Base-by-base conservation (phyloP, 1,140 invertebrate genomes). In the Papilio helenus region DNA sequence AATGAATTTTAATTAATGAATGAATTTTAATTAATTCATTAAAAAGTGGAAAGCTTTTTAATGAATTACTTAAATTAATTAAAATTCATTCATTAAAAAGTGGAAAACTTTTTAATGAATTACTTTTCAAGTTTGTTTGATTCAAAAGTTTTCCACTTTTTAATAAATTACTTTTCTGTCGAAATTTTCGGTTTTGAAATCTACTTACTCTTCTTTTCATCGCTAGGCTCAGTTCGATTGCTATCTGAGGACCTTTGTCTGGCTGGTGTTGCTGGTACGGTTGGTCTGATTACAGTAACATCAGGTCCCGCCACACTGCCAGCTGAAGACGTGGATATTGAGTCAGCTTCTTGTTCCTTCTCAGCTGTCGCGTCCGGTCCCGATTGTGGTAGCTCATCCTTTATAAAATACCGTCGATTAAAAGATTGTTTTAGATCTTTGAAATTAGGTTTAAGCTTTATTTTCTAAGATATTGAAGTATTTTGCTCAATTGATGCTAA, bases 171-270 rank as follows among this genome's bases (percentile, higher is more conserved):
- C 7, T 8, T 39, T 39, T 39, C 7, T 39, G 34, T 39, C 34
- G 4, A 8, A 39, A 39, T 39, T 20, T 61, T 20, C 55, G 29
- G 20, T 26, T 26, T 39, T 39, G 1, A 18, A 39, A 76, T 49
- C 4, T 0, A 55, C 20, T 49, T 78, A 93, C 92, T 90, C 92
- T 93, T 94, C 84, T 92, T 94, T 14, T 94, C 93, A 72, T 94
- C 93, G 76, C 92, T 94, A 7, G 92, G 93, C 79, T 94, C 93
- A 46, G 93, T 94, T 72, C 89, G 88, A 80, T 93, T 93, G 84
- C 92, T 93, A 46, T 94, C 93, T 1, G 92, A 92, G 12, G 92
- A 94, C 26, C 89, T 84, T 58, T 94, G 93, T n/a, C 92, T 79
- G 0, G 89, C 90, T 0, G 92, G 89, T 1, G 88, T 92, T 7